A percentile compares a stretch with the other conserved stretches of the same genome.
These are phyloP conservation scores for Mirza zaza DNA, from an alignment of 2,113 vertebrate species.

Conservation along the genomic window DNA sequence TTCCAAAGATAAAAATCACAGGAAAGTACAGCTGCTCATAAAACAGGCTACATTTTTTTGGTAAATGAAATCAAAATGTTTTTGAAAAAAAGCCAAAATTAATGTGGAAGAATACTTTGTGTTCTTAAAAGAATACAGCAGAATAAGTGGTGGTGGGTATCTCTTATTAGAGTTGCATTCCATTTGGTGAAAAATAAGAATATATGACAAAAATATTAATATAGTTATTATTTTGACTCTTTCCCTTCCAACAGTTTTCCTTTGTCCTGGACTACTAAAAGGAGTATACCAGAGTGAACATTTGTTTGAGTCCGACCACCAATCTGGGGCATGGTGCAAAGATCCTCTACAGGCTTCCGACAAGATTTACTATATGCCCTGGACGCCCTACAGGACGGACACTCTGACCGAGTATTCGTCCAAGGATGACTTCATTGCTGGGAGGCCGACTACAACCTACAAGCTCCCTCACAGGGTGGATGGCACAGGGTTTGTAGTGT, in stretches of 20 bases:
- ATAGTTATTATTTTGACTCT: constrained; percentile 81
- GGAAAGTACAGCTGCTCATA: constrained; percentile 69
- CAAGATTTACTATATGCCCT: constrained; percentile 99
- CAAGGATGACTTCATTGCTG: constrained; percentile 98
- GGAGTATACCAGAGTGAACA: constrained; percentile 99
- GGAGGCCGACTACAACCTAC: constrained; percentile 96
- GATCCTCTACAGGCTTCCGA: constrained; percentile 98
- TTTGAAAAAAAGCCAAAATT: constrained; percentile 14
- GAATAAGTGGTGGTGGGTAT: constrained; percentile 68
- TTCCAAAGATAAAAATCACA: constrained; percentile 70
- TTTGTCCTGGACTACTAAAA: constrained; percentile 97
- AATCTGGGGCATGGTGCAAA: constrained; percentile 99
- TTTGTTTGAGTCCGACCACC: constrained; percentile 98
- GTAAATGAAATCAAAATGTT: constrained; percentile 34
- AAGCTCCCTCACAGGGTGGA: constrained; percentile 98
- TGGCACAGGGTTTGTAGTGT: constrained; percentile 97
- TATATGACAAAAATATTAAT: neutral
- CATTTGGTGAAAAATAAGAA: constrained; percentile 56
- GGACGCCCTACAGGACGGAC: constrained; percentile 97
- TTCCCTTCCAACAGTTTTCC: constrained; percentile 93
- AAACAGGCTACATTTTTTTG: constrained; percentile 60
- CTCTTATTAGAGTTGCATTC: constrained; percentile 50
- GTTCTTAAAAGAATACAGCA: constrained; percentile 7
- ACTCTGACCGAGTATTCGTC: constrained; percentile 97
- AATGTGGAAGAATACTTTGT: constrained; percentile 56